Percentiles rank a stretch among this genome's conserved stretches.
Evolutionary conservation across 2,113 vertebrate species (phyloP).

Genomic region (Lepus timidus): DNA sequence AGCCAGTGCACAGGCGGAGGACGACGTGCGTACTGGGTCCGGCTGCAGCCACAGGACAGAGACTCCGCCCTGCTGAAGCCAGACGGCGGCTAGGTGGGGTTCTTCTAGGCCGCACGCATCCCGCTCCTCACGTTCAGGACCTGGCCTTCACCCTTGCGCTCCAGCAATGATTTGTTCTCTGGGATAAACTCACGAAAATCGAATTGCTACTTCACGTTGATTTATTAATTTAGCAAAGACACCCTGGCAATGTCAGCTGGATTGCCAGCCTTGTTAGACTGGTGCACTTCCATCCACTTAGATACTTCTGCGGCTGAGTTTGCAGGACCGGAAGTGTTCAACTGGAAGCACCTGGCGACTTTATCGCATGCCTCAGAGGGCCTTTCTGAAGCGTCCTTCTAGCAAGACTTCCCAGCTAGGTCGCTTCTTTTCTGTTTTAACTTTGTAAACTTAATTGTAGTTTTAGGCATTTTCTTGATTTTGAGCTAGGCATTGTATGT

Average conservation of each 20-base stretch:
- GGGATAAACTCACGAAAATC: not conserved
- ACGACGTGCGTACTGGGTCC: no score
- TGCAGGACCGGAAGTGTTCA: not conserved
- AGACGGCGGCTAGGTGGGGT: fast-evolving
- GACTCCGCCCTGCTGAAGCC: fast-evolving
- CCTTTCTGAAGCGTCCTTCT: not conserved
- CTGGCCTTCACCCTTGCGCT: not conserved
- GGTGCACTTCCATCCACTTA: not conserved
- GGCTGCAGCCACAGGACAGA: not conserved
- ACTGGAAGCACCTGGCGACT: not conserved
- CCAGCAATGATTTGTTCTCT: conserved; percentile 5
- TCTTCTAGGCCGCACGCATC: not conserved
- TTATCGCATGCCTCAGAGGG: not conserved
- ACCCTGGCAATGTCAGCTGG: not conserved
- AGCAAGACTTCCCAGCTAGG: not conserved
- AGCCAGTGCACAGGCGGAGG: no score
- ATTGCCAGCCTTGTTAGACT: not conserved
- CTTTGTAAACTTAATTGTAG: conserved; percentile 29
- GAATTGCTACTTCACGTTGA: not conserved
- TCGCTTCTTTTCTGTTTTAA: not conserved
- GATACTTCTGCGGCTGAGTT: not conserved
- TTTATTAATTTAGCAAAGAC: not conserved
- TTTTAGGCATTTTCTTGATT: conserved; percentile 35
- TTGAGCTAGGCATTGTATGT: conserved; percentile 7
- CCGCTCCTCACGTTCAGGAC: not conserved